Evolutionary conservation across 2,888 invertebrate genomes (phyloP).

Genomic region (Notodonta dromedarius): DNA sequence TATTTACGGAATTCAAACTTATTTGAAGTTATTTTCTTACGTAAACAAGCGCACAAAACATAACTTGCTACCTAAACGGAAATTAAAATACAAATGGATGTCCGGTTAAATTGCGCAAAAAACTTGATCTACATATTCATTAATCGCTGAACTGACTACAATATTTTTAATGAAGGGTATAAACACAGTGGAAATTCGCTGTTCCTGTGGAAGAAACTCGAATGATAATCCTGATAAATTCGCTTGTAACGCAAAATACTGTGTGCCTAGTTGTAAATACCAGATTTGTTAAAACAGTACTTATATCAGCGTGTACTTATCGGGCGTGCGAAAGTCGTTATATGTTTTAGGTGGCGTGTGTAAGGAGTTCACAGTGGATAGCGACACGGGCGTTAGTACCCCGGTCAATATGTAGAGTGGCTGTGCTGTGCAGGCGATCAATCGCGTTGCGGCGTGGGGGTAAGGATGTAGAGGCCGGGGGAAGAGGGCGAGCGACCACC

Average conservation of each 20-base stretch:
- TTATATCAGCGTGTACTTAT: constrained; percentile 16
- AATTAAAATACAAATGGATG: constrained; percentile 74
- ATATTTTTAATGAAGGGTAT: constrained; percentile 34
- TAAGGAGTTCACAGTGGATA: constrained; percentile 68
- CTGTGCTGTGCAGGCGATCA: constrained; percentile 79
- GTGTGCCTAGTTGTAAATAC: neutral
- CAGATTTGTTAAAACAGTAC: constrained; percentile 11
- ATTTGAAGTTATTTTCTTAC: neutral
- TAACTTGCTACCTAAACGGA: constrained; percentile 15
- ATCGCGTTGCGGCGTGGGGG: constrained; percentile 70
- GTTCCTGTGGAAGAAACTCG: neutral
- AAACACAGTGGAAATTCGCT: neutral
- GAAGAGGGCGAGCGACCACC: constrained; percentile 65
- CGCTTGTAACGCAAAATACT: neutral
- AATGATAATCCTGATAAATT: neutral
- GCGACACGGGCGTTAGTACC: constrained; percentile 76
- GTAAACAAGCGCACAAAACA: neutral
- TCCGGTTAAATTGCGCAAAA: constrained; percentile 70
- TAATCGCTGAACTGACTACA: constrained; percentile 55
- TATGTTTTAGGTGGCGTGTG: constrained; percentile 63
- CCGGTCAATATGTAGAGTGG: constrained; percentile 84
- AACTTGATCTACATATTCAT: constrained; percentile 74
- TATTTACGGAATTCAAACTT: too few species aligned
- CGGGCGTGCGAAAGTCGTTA: constrained; percentile 36
- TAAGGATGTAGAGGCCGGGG: constrained; percentile 33